Evolutionary conservation across 2,113 vertebrate species (phyloP).

Genomic region (Zosterops pallidus): DNA sequence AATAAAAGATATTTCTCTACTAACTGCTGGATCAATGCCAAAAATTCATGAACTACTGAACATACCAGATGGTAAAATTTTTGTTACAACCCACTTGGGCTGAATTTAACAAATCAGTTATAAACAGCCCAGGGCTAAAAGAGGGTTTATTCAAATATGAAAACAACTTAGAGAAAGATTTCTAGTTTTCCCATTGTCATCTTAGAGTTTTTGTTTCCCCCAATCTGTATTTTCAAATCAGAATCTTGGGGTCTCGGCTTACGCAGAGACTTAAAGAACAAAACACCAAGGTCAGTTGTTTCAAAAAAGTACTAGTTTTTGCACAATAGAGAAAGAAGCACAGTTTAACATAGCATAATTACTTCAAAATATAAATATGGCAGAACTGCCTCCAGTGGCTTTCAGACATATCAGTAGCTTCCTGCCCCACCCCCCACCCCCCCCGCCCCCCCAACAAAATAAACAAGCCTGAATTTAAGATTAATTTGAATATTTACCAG

Average conservation of each 20-base stretch:
- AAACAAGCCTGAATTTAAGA: constrained; percentile 24
- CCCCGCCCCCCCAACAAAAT: not conserved
- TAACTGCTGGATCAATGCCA: not conserved
- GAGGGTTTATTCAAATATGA: not conserved
- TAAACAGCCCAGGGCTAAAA: constrained; percentile 32
- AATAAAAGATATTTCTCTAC: constrained; percentile 4
- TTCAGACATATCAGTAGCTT: not conserved
- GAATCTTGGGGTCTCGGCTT: not conserved
- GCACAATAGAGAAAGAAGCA: not conserved
- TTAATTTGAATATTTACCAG: constrained; percentile 76
- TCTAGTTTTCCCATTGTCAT: not conserved
- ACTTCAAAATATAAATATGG: not conserved
- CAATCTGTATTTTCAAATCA: not conserved
- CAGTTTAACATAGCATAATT: not conserved
- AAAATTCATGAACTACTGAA: constrained; percentile 21
- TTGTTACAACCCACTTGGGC: not conserved
- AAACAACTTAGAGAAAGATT: not conserved
- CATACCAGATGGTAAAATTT: constrained; percentile 31
- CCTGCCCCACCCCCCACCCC: not conserved
- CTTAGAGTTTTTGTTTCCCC: not conserved
- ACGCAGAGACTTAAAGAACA: not conserved
- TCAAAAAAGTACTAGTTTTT: not conserved
- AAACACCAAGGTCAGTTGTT: not conserved
- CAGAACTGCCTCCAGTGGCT: not conserved
- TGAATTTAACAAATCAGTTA: constrained; percentile 27